These are phyloP conservation scores for Isoperla grammatica DNA, from an alignment of 2,888 invertebrate genomes.

Conservation along the genomic window DNA sequence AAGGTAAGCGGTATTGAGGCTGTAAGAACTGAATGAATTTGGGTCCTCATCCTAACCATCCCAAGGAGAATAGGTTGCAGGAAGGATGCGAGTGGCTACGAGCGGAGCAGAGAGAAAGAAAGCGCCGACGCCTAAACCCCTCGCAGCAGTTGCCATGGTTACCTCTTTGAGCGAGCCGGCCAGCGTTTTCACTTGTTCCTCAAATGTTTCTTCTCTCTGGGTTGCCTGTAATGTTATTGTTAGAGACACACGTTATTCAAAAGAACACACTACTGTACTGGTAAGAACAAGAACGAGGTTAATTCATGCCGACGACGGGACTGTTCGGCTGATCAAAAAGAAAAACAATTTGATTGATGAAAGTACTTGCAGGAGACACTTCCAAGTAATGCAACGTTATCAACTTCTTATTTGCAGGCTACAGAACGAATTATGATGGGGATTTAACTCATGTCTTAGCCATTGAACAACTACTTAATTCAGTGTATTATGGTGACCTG, in stretches of 20 bases:
- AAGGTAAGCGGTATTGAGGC: no score
- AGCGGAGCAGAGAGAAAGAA: constrained; percentile 9
- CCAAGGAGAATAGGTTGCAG: no score
- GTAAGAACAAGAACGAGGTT: background rate
- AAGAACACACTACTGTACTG: constrained; percentile 3
- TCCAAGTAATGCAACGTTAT: no score
- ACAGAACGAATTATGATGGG: no score
- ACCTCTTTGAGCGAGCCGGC: constrained; percentile 92
- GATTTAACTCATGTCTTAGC: no score
- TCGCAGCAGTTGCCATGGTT: constrained; percentile 41
- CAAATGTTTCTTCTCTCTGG: constrained; percentile 91
- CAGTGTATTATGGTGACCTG: no score
- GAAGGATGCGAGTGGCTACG: constrained; percentile 14
- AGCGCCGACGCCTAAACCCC: constrained; percentile 18
- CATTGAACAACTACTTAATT: no score
- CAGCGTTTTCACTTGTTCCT: constrained; percentile 84
- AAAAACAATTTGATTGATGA: background rate
- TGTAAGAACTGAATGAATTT: no score
- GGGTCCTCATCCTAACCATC: no score
- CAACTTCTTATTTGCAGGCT: no score
- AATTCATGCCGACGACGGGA: constrained; percentile 1
- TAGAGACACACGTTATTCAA: constrained; percentile 6
- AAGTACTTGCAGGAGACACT: background rate
- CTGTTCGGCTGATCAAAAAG: background rate
- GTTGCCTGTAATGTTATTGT: constrained; percentile 62